phyloP scores from a whole-genome alignment of 2,113 vertebrate species.

The Equus przewalskii region DNA sequence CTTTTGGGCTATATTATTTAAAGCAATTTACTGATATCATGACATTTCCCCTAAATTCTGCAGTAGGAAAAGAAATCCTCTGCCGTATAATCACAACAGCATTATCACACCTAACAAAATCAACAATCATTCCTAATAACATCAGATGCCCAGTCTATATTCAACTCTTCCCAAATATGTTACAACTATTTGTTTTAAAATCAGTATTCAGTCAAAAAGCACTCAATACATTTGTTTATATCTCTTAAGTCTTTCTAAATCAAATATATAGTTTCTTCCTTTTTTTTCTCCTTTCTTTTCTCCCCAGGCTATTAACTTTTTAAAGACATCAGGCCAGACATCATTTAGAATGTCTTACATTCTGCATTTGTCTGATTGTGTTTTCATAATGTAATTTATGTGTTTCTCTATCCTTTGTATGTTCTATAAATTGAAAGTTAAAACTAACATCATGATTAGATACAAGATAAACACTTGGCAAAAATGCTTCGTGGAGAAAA shows the following conservation, averaged over 20 bases:
- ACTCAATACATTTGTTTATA: not conserved
- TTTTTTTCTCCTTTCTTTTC: not conserved
- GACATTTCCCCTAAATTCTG: not conserved
- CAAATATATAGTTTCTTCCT: not conserved
- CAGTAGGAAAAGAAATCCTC: not conserved
- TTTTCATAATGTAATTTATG: not conserved
- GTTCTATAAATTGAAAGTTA: slow-evolving; percentile 1
- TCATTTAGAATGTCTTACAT: not conserved
- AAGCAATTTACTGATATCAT: not conserved
- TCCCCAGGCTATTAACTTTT: not conserved
- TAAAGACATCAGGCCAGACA: not conserved
- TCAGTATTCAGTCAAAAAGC: not conserved
- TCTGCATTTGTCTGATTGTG: not conserved
- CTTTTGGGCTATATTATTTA: not conserved
- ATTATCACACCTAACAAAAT: not conserved
- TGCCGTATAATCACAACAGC: not conserved
- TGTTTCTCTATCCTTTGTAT: not conserved
- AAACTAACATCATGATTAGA: not conserved
- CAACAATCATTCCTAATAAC: not conserved
- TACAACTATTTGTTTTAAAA: not conserved
- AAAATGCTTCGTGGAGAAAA: not conserved
- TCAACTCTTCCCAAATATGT: not conserved
- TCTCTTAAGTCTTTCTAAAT: slow-evolving; percentile 12
- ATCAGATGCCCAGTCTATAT: not conserved
- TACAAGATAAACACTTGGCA: not conserved